Evolutionary conservation across 2,113 vertebrate species (phyloP).

Genomic region (Holacanthus passer): DNA sequence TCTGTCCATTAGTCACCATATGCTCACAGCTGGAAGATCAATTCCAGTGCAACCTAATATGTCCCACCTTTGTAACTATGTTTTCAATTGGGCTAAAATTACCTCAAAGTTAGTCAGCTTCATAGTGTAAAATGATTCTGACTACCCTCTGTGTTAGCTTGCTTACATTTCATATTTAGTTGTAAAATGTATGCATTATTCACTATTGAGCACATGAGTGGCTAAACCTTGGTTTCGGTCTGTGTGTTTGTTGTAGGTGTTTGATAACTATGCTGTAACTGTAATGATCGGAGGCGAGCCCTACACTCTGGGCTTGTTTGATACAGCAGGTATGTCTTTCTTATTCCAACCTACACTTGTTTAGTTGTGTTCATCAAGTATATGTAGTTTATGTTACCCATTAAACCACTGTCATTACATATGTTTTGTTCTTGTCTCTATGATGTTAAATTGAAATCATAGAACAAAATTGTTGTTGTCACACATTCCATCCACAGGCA

Average conservation of each 20-base stretch:
- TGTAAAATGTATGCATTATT: not conserved
- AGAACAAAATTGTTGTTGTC: not conserved
- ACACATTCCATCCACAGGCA: not conserved
- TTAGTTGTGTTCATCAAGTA: not conserved
- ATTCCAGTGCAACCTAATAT: not conserved
- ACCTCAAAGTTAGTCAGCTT: not conserved
- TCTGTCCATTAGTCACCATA: too few relatives aligned
- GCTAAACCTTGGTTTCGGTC: not conserved
- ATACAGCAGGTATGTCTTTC: conserved; percentile 93
- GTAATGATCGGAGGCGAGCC: conserved; percentile 99
- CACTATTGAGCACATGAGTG: not conserved
- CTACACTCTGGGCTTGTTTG: conserved; percentile 98
- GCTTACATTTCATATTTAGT: too few relatives aligned
- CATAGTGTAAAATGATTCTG: not conserved
- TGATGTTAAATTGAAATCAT: not conserved
- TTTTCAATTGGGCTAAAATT: not conserved
- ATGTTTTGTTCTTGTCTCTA: not conserved
- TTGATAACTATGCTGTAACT: conserved; percentile 99
- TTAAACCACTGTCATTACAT: not conserved
- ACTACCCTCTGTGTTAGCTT: not conserved
- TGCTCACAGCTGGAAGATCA: not conserved
- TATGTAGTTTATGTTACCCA: not conserved
- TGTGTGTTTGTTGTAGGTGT: conserved; percentile 87
- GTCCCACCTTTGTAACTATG: not conserved
- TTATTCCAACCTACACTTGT: not conserved